phyloP scores from a whole-genome alignment of 2,888 invertebrate genomes.

The Melanostoma scalare region DNA sequence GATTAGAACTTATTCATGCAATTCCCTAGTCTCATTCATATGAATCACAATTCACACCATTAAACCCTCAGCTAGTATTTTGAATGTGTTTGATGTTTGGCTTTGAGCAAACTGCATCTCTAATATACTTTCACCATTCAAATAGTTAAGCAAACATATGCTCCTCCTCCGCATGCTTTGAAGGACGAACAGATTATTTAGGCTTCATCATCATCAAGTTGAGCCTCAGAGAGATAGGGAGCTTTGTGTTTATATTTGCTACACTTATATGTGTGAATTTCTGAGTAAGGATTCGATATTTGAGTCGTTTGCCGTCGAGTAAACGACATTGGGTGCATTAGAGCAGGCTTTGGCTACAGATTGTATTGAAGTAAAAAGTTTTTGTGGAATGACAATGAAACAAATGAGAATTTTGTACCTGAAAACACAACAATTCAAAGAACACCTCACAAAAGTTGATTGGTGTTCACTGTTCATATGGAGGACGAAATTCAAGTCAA shows the following conservation, averaged over 20 bases:
- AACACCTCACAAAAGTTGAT: too few species aligned
- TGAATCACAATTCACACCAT: constrained; percentile 5
- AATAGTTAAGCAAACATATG: constrained; percentile 24
- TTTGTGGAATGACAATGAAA: too few species aligned
- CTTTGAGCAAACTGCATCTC: constrained; percentile 30
- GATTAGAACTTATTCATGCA: constrained; percentile 39
- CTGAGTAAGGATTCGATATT: constrained; percentile 50
- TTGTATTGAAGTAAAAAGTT: too few species aligned
- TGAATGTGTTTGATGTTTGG: constrained; percentile 35
- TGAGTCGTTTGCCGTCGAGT: constrained; percentile 47
- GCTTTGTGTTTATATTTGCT: constrained; percentile 28
- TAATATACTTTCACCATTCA: constrained; percentile 19
- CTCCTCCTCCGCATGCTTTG: background rate
- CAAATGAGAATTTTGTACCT: too few species aligned
- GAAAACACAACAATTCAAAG: too few species aligned
- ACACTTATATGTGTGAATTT: constrained; percentile 21
- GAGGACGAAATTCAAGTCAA: too few species aligned
- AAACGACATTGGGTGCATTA: constrained; percentile 44
- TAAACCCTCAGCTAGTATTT: too few species aligned
- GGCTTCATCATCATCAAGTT: background rate
- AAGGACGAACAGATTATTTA: too few species aligned
- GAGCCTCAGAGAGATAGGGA: constrained; percentile 1
- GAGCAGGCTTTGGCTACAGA: too few species aligned
- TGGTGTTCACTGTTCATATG: too few species aligned
- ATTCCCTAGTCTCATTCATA: background rate